Base-by-base conservation (phyloP, 2,888 invertebrate genomes). In the Steinernema scapterisci region DNA sequence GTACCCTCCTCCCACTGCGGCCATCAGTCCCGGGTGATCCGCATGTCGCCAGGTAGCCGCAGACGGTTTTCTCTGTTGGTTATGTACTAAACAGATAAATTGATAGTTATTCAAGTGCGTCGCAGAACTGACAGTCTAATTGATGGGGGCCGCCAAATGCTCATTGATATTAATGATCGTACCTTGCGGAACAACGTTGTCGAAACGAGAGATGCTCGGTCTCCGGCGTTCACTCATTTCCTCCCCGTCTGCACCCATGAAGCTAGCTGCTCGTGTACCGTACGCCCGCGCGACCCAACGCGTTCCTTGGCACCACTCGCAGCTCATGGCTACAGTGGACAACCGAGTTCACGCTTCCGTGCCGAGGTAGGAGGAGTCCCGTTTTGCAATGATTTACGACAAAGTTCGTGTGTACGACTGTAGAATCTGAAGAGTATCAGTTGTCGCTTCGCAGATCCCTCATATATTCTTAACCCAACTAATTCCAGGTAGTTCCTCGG, bases 391-490 rank as follows among this genome's bases (percentile, higher is more conserved):
- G 63, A 63, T 63, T 63, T 63, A 63, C 63, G 63, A 63, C 63
- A 63, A 52, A 63, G 63, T 63, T 63, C 38, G 63, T 63, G 63
- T 63, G 63, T 63, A 63, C 63, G 63, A 63, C 63, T 63, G 63
- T 63, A 63, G 63, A 63, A 63, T 63, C 63, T 31, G 19, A 25
- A 13, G 63, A 31, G 63, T 63, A 63, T 63, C 63, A 63, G 63
- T 63, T 63, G 63, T 63, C 31, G 63, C 31, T 25, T 38, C 25
- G 63, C 31, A 11, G 16, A 63, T 7, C 25, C 54, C 54, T 21
- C 38, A 63, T 27, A 63, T 38, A 63, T 63, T 31, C 63, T 63
- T 63, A 31, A 2, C 16, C 16, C 27, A 3, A 38, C 31, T 31
- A 11, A 16, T 25, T 38, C 63, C 16, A 63, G 63, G 63, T 63